Conservation (phyloP, 2,113 vertebrate species). For the Genyomyrus donnyi region DNA sequence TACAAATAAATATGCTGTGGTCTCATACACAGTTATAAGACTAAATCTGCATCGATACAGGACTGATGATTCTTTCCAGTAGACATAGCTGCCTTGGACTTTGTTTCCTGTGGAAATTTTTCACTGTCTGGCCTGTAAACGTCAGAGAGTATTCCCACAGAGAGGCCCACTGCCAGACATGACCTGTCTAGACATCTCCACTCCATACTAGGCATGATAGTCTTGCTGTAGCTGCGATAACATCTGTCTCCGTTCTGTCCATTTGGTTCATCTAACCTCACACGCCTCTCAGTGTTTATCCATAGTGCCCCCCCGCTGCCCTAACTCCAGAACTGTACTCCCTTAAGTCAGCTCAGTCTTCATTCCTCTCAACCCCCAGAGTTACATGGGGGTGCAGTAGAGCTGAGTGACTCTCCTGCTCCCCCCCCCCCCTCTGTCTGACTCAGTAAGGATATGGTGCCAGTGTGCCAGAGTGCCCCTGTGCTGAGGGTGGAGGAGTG, state of each 20-base stretch:
- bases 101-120: conserved; percentile 9
- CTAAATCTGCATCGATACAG: neutral
- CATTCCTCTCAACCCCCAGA: neutral
- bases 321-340: neutral
- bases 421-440: conserved; percentile 23
- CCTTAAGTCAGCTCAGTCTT: neutral
- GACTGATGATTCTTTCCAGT: neutral
- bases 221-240: neutral
- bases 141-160: neutral
- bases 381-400: neutral
- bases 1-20: neutral
- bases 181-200: conserved; percentile 1
- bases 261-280: neutral
- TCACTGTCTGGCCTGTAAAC: conserved; percentile 6
- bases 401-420: conserved; percentile 7
- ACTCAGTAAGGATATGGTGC: conserved; percentile 62
- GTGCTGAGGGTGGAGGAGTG: conserved; percentile 87
- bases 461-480: conserved; percentile 69
- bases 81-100: neutral
- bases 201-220: neutral
- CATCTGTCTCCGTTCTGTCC: neutral
- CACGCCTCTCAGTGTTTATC: neutral
- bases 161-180: neutral
- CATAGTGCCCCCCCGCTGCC: neutral
- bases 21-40: neutral